A percentile compares a stretch with the other conserved stretches of the same genome.
Conservation (phyloP, 2,113 vertebrate genomes). For the Pelusios castaneus region DNA sequence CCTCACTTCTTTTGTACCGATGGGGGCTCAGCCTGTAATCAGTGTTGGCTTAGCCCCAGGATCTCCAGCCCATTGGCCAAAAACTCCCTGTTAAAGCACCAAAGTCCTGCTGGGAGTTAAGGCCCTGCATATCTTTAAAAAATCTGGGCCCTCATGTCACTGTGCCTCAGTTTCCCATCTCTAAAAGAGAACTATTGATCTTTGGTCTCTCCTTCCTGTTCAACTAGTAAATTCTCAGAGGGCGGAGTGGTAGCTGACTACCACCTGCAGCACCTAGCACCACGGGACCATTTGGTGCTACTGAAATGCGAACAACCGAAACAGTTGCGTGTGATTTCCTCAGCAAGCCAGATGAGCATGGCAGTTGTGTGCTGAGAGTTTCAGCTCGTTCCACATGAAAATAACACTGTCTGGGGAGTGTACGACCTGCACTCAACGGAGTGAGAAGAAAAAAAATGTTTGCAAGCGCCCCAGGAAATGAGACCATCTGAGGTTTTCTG, state of each 20-base stretch:
- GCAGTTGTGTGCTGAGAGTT: not conserved
- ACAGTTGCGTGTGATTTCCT: not conserved
- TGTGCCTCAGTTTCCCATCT: not conserved
- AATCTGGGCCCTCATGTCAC: not conserved
- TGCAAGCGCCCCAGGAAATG: not conserved
- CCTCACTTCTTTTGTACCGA: no score
- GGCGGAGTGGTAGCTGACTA: not conserved
- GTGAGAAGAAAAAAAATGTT: conserved; percentile 15
- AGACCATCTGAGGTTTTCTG: not conserved
- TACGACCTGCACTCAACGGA: not conserved
- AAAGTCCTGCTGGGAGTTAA: not conserved
- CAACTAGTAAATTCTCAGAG: not conserved
- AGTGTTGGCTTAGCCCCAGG: not conserved
- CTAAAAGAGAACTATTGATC: not conserved
- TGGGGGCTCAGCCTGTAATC: not conserved
- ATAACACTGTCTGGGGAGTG: not conserved
- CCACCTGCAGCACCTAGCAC: not conserved
- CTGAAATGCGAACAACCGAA: not conserved
- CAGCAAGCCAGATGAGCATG: not conserved
- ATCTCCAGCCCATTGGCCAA: not conserved
- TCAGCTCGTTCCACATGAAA: not conserved
- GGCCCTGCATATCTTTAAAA: not conserved
- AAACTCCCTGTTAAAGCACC: not conserved
- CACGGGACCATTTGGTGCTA: not conserved
- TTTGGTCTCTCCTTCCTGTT: not conserved